Evolutionary conservation across 2,113 vertebrate genomes (phyloP).

Genomic region (Mesoclemmys tuberculata): DNA sequence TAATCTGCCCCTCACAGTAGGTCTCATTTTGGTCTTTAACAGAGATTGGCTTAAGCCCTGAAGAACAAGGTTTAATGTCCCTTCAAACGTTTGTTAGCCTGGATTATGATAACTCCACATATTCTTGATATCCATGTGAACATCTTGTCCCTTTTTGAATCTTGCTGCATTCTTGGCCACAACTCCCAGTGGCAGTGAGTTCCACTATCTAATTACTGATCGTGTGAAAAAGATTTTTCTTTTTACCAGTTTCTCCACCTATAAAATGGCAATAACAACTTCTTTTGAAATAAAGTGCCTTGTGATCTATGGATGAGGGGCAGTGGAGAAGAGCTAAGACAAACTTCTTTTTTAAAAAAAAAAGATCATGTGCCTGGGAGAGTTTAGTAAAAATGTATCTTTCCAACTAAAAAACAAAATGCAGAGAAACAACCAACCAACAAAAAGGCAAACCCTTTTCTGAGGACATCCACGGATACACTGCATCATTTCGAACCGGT

Average conservation of each 20-base stretch:
- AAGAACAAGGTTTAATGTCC: background rate
- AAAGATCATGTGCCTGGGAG: background rate
- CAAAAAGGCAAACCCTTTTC: background rate
- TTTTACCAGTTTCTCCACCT: background rate
- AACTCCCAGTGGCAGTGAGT: background rate
- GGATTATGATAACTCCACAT: background rate
- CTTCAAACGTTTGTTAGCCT: accelerated
- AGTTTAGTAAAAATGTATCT: background rate
- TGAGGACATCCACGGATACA: accelerated
- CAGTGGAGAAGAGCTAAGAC: background rate
- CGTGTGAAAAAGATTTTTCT: background rate
- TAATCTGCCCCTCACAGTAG: background rate
- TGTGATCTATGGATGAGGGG: background rate
- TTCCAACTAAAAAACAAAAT: background rate
- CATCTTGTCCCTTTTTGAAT: background rate
- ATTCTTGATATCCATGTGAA: background rate
- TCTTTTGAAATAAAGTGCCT: background rate
- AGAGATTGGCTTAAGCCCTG: background rate
- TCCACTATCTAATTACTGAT: background rate
- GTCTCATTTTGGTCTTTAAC: background rate
- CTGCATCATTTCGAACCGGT: background rate
- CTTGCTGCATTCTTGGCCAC: background rate
- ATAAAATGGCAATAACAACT: background rate
- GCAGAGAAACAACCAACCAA: accelerated
- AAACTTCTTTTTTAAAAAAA: background rate